Evolutionary conservation across 2,888 invertebrate species (phyloP).

Genomic region (Diabrotica balteata): DNA sequence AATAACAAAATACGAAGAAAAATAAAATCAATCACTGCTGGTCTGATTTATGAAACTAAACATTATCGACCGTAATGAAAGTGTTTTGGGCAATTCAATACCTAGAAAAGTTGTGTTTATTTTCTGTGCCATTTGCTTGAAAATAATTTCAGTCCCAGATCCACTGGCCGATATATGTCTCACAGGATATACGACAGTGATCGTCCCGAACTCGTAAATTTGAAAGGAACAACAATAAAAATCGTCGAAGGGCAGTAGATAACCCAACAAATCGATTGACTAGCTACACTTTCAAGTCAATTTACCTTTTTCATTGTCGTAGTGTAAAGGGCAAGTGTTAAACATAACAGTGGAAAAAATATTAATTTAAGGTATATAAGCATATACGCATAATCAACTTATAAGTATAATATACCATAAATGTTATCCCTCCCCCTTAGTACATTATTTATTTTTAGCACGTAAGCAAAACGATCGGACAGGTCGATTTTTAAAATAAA

Average conservation of each 20-base stretch:
- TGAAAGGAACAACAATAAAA: conserved; percentile 25
- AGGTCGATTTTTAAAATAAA: too few species aligned
- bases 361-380: too few species aligned
- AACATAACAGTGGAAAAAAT: too few species aligned
- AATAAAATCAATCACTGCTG: too few species aligned
- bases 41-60: too few species aligned
- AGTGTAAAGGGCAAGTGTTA: too few species aligned
- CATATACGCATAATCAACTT: too few species aligned
- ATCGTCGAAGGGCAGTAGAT: conserved; percentile 25
- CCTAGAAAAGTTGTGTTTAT: conserved; percentile 1
- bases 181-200: conserved; percentile 18
- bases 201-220: conserved; percentile 19
- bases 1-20: too few species aligned
- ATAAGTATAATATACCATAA: too few species aligned
- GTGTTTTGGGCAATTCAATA: neutral
- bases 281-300: conserved; percentile 10
- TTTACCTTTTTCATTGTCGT: conserved; percentile 8
- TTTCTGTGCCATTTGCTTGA: neutral
- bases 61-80: neutral
- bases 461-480: too few species aligned
- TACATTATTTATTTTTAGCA: too few species aligned
- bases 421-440: too few species aligned
- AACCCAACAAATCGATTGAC: conserved; percentile 21
- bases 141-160: conserved; percentile 18
- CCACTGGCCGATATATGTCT: conserved; percentile 14